Conservation (phyloP, 2,888 invertebrate genomes). For the Andricus curvator region DNA sequence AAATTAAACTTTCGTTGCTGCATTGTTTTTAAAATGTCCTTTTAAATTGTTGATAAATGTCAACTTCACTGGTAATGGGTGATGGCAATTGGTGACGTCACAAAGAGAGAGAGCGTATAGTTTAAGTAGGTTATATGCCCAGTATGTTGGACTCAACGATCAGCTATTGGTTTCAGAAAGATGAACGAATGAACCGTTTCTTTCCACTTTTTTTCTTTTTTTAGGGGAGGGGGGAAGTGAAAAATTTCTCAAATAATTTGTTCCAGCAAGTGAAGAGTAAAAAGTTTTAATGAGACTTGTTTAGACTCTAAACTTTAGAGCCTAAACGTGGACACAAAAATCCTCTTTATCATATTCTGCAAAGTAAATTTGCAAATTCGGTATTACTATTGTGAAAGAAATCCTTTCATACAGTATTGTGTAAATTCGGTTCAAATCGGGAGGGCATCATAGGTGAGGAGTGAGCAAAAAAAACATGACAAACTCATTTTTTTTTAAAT, state of each 20-base stretch:
- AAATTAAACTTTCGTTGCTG: not conserved
- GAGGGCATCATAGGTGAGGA: too few species aligned
- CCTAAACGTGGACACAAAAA: not conserved
- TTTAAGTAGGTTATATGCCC: conserved; percentile 68
- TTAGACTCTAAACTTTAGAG: too few species aligned
- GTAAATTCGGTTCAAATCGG: too few species aligned
- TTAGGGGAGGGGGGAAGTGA: not conserved
- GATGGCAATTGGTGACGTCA: conserved; percentile 64
- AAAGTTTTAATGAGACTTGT: not conserved
- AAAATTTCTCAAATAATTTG: not conserved
- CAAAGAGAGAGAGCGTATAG: conserved; percentile 67
- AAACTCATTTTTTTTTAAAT: too few species aligned
- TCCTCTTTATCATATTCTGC: not conserved
- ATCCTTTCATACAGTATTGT: not conserved
- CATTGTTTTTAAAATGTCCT: not conserved
- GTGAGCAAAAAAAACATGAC: too few species aligned
- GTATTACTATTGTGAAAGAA: not conserved
- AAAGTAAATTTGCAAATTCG: not conserved
- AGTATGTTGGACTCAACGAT: conserved; percentile 55
- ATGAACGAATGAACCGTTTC: conserved; percentile 45
- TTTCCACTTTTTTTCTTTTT: not conserved
- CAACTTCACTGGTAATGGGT: conserved; percentile 8
- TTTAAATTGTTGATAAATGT: not conserved
- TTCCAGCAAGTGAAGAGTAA: not conserved
- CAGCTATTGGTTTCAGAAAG: conserved; percentile 40